Evolutionary conservation across 2,113 vertebrate genomes (phyloP).

Genomic region (Athene cunicularia): DNA sequence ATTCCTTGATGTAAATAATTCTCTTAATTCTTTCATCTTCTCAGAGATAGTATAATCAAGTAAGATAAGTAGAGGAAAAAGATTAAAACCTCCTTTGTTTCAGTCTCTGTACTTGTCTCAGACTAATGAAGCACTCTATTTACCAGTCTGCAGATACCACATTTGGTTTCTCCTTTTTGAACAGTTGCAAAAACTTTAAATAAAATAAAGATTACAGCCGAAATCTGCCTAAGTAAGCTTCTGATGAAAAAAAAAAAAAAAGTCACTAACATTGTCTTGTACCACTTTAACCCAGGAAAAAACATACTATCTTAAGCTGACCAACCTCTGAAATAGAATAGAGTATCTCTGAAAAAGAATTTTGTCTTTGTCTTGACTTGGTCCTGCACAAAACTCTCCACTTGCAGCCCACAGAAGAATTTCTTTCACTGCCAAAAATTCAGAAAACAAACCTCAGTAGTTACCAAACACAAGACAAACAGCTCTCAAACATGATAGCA

Average conservation of each 20-base stretch:
- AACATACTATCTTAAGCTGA: neutral
- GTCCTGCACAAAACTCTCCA: neutral
- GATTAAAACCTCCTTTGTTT: conserved; percentile 7
- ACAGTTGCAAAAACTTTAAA: neutral
- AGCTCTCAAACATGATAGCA: neutral
- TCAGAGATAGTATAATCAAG: neutral
- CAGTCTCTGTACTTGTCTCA: neutral
- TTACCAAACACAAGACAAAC: neutral
- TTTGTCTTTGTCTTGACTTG: neutral
- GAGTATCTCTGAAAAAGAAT: neutral
- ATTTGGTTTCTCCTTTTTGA: neutral
- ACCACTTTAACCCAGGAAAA: neutral
- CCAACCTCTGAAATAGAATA: neutral
- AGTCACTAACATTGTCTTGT: neutral
- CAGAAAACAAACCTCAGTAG: neutral
- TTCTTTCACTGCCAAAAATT: neutral
- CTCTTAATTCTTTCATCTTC: conserved; percentile 14
- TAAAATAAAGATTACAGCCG: neutral
- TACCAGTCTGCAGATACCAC: neutral
- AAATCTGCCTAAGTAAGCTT: neutral
- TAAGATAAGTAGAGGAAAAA: neutral
- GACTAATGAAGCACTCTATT: neutral
- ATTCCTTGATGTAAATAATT: neutral
- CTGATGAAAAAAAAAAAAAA: neutral
- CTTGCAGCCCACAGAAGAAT: neutral